A percentile compares a stretch with the other conserved stretches of the same genome.
Conservation (phyloP, 2,888 invertebrate species). For the Phasia obesa region DNA sequence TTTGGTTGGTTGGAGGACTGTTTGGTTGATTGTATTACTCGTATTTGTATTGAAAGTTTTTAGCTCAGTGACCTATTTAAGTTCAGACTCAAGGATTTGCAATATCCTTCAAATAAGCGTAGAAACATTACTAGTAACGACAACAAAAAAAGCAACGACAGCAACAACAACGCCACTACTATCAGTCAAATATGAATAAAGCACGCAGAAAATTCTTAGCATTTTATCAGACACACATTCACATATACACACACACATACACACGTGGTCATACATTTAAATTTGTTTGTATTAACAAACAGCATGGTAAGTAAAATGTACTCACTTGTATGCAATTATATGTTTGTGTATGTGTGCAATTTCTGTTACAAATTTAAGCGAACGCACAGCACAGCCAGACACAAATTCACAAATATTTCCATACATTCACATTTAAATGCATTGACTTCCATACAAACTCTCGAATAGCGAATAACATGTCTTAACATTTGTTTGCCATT, state of each 20-base stretch:
- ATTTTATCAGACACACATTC: conserved; percentile 37
- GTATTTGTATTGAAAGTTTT: conserved; percentile 66
- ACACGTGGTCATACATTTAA: background rate
- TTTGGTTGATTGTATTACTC: conserved; percentile 31
- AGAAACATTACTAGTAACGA: conserved; percentile 51
- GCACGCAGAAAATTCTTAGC: conserved; percentile 62
- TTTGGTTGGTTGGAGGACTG: conserved; percentile 9
- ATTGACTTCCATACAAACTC: conserved; percentile 46
- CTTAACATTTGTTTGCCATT: conserved; percentile 47
- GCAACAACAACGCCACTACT: conserved; percentile 29
- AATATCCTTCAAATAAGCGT: conserved; percentile 67
- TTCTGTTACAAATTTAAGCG: conserved; percentile 56
- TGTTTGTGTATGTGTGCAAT: conserved; percentile 22
- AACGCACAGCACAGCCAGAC: conserved; percentile 71
- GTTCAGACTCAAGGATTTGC: conserved; percentile 69
- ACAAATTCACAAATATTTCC: conserved; percentile 63
- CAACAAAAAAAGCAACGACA: conserved; percentile 14
- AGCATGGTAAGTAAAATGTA: conserved; percentile 2
- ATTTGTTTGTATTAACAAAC: conserved; percentile 5
- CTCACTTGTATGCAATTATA: conserved; percentile 14
- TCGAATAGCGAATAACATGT: conserved; percentile 41
- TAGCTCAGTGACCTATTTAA: conserved; percentile 68
- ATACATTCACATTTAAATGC: conserved; percentile 9
- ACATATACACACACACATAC: background rate
- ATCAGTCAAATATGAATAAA: conserved; percentile 64